Conservation (phyloP, 2,888 invertebrate species). For the Cheilosia impressa region DNA sequence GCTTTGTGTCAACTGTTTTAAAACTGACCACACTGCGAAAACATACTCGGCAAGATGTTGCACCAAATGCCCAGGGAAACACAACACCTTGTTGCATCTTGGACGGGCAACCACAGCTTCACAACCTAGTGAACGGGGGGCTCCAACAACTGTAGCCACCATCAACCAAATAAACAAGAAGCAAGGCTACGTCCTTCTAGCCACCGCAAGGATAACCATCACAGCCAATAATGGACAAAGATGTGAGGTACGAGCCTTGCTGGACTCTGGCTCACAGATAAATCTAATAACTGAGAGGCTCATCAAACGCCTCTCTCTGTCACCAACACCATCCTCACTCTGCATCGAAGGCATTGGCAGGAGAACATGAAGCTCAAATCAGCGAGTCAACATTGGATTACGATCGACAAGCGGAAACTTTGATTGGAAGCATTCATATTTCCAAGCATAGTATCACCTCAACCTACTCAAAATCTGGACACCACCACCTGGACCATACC, state of each 20-base stretch:
- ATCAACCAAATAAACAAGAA: too few relatives aligned
- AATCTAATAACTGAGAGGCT: not conserved
- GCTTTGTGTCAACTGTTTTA: too few relatives aligned
- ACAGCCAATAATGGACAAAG: too few relatives aligned
- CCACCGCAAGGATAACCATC: too few relatives aligned
- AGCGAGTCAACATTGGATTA: not conserved
- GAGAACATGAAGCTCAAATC: not conserved
- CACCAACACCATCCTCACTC: conserved; percentile 1
- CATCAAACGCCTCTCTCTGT: not conserved
- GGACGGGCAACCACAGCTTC: not conserved
- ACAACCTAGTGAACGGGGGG: too few relatives aligned
- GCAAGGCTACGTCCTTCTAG: too few relatives aligned
- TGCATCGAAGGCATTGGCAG: conserved; percentile 7
- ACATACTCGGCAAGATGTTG: too few relatives aligned
- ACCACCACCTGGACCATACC: conserved; percentile 5
- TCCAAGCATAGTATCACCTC: not conserved
- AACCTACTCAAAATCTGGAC: not conserved
- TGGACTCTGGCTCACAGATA: conserved; percentile 9
- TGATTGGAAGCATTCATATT: too few relatives aligned
- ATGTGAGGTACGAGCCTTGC: not conserved
- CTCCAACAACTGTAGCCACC: too few relatives aligned
- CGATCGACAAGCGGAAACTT: not conserved
- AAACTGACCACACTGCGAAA: too few relatives aligned
- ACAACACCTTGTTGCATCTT: too few relatives aligned
- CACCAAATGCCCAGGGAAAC: too few relatives aligned